A percentile compares a stretch with the other conserved stretches of the same genome.
These are phyloP conservation scores for Chymomyza procnemis DNA, from an alignment of 2,888 invertebrate species.

Conservation along the genomic window DNA sequence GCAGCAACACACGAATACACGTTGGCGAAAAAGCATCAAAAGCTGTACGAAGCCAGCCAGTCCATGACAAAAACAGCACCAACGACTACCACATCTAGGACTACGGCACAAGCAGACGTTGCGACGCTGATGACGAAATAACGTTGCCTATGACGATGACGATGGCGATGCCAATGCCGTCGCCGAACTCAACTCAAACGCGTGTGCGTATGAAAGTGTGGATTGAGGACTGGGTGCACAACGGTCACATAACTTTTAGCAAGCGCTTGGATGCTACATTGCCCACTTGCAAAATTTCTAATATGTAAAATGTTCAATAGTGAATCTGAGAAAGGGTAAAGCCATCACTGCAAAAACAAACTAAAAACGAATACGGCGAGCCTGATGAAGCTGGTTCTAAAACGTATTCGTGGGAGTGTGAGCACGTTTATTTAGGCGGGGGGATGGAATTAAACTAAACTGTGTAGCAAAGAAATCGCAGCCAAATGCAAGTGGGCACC, in stretches of 20 bases:
- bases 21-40: constrained; percentile 63
- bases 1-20: constrained; percentile 28
- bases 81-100: constrained; percentile 25
- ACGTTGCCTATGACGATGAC: constrained; percentile 25
- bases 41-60: constrained; percentile 54
- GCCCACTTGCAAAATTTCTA: constrained; percentile 71
- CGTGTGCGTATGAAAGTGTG: constrained; percentile 50
- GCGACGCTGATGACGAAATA: constrained; percentile 25
- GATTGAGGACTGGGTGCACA: constrained; percentile 12
- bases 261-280: constrained; percentile 15
- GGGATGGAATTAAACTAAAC: constrained; percentile 43
- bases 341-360: constrained; percentile 1
- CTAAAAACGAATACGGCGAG: not conserved
- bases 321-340: constrained; percentile 39
- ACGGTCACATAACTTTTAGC: constrained; percentile 66
- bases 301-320: constrained; percentile 74
- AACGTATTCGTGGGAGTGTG: constrained; percentile 4
- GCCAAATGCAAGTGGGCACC: constrained; percentile 51
- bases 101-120: constrained; percentile 22
- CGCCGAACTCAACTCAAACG: constrained; percentile 59
- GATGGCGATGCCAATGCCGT: constrained; percentile 36
- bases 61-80: constrained; percentile 48
- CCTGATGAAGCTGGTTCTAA: not conserved
- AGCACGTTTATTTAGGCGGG: constrained; percentile 3
- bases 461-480: constrained; percentile 65